Percentiles rank a stretch among this genome's conserved stretches.
Conservation (phyloP, 2,797 vertebrate species). For the Anguilla marmorata region DNA sequence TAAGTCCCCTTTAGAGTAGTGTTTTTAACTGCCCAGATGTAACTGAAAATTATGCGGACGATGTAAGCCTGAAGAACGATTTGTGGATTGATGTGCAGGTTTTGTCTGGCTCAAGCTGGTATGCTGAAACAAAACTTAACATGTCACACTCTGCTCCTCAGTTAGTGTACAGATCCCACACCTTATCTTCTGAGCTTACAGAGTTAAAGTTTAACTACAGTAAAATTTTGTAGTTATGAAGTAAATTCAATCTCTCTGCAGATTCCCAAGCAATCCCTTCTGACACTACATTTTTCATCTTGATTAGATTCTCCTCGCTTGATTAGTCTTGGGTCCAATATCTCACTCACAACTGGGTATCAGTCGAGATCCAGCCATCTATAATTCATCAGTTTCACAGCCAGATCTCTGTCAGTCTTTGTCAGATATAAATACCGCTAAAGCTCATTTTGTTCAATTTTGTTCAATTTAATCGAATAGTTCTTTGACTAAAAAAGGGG, state of each 20-base stretch:
- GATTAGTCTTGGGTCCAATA: slow-evolving; percentile 9
- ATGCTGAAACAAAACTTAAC: not conserved
- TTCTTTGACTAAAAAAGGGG: not conserved
- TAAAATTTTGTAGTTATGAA: not conserved
- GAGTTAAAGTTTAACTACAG: not conserved
- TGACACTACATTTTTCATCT: slow-evolving; percentile 1
- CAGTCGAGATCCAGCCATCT: not conserved
- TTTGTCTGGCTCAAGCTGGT: not conserved
- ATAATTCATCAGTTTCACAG: slow-evolving; percentile 6
- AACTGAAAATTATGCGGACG: not conserved
- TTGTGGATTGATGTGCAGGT: not conserved
- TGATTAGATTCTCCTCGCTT: slow-evolving; percentile 3
- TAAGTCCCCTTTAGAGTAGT: not conserved
- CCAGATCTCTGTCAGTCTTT: not conserved
- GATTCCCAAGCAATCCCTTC: not conserved
- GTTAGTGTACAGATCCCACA: not conserved
- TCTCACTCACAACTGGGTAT: not conserved
- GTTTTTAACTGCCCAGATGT: not conserved
- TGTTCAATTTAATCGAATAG: not conserved
- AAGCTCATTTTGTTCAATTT: not conserved
- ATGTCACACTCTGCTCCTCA: not conserved
- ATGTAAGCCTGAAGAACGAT: not conserved
- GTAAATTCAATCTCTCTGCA: not conserved
- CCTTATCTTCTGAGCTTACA: not conserved
- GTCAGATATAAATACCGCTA: not conserved